phyloP scores from a whole-genome alignment of 2,113 vertebrate genomes.

The human (Homo sapiens) region DNA sequence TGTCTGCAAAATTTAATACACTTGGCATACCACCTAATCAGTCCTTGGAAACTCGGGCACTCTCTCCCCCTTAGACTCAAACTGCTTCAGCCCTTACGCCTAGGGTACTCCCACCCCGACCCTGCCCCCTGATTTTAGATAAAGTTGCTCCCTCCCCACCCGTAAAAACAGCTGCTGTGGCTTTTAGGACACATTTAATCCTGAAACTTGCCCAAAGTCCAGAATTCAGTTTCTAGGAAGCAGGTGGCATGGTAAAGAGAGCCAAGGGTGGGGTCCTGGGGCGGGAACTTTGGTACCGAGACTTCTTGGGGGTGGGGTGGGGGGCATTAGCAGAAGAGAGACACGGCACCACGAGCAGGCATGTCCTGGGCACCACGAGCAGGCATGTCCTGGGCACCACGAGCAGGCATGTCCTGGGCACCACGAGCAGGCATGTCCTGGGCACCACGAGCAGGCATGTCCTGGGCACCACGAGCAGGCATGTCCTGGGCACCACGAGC shows the following conservation, averaged over 20 bases:
- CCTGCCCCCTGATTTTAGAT: neutral
- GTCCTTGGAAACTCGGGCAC: slow-evolving; percentile 87
- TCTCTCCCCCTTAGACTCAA: slow-evolving; percentile 57
- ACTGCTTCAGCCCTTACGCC: slow-evolving; percentile 63
- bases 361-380: neutral
- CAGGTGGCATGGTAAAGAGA: neutral
- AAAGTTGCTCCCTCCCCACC: neutral
- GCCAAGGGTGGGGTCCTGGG: neutral
- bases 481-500: neutral
- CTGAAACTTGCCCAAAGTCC: neutral
- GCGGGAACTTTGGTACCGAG: neutral
- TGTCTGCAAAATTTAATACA: slow-evolving; percentile 96
- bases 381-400: neutral
- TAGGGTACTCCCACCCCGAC: neutral
- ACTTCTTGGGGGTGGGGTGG: neutral
- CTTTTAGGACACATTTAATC: neutral
- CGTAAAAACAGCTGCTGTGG: neutral
- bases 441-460: neutral
- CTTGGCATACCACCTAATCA: slow-evolving; percentile 92
- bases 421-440: neutral
- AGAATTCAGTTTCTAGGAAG: neutral
- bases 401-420: neutral
- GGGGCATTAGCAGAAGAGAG: neutral
- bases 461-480: neutral
- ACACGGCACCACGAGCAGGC: neutral